A percentile compares a stretch with the other conserved stretches of the same genome.
Conservation (phyloP, 30 jellyfish, hydroid and myxozoan genomes). For the Aurelia sp. region DNA sequence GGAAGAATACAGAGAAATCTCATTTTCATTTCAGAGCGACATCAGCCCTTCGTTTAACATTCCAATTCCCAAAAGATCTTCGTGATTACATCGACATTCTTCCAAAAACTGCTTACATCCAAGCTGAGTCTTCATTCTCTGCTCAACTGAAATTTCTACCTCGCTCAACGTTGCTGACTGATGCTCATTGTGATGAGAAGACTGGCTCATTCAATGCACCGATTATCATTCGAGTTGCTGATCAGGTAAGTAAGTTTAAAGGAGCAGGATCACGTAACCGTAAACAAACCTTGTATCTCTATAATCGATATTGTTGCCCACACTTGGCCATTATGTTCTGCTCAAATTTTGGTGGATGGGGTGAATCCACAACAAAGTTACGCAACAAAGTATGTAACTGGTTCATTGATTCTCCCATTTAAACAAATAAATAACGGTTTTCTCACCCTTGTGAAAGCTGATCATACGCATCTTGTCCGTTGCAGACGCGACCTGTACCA, state of each 20-base stretch:
- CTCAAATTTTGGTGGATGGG: no score
- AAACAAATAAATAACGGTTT: no score
- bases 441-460: no score
- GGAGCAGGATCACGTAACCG: no score
- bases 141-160: slow-evolving; percentile 98
- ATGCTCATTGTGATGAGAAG: slow-evolving; percentile 69
- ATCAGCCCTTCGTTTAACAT: slow-evolving; percentile 90
- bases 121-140: slow-evolving; percentile 97
- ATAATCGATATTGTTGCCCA: no score
- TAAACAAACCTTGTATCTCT: no score
- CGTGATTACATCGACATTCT: slow-evolving; percentile 85
- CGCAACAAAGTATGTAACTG: no score
- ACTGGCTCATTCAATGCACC: slow-evolving; percentile 77
- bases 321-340: no score
- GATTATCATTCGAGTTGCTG: slow-evolving; percentile 93
- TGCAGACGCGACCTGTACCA: slow-evolving; percentile 86
- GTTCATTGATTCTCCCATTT: no score
- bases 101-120: slow-evolving; percentile 96
- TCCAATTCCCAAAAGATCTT: slow-evolving; percentile 89
- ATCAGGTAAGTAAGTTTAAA: slow-evolving; percentile 71
- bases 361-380: no score
- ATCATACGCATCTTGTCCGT: background rate
- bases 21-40: slow-evolving; percentile 80
- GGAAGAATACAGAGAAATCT: background rate
- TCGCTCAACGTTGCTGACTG: slow-evolving; percentile 62